These are phyloP conservation scores for Dendronephthya gigantea DNA, from an alignment of 64 coral and sea anemone genomes.

Conservation along the genomic window DNA sequence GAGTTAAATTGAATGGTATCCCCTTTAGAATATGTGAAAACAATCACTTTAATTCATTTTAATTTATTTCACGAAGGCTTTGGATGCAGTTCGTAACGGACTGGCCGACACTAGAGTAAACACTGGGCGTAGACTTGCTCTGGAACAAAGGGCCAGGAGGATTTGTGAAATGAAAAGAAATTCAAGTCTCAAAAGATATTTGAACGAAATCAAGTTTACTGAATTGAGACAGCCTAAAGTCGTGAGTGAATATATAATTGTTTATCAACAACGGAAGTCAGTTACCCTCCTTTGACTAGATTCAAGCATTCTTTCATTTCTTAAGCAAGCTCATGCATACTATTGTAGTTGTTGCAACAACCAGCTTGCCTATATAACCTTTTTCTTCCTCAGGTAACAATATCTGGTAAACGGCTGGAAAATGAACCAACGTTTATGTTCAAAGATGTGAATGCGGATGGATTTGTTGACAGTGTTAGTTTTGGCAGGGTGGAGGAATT, in stretches of 20 bases:
- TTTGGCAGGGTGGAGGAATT: slow-evolving; percentile 77
- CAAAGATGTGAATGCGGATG: slow-evolving; percentile 52
- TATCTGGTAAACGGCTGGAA: slow-evolving; percentile 61
- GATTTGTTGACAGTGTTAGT: slow-evolving; percentile 42
- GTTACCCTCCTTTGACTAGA: not conserved
- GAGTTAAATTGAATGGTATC: no score
- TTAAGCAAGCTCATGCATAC: no score
- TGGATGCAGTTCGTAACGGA: slow-evolving; percentile 38
- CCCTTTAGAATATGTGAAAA: not conserved
- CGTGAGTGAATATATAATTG: not conserved
- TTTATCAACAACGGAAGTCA: no score
- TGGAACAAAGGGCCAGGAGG: slow-evolving; percentile 68
- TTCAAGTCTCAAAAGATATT: not conserved
- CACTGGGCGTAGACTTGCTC: slow-evolving; percentile 63
- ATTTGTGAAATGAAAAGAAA: slow-evolving; percentile 53
- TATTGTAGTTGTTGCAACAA: not conserved
- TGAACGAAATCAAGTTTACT: not conserved
- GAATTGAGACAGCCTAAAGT: slow-evolving; percentile 17
- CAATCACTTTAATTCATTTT: not conserved
- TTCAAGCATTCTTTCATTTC: no score
- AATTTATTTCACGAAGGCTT: slow-evolving; percentile 37
- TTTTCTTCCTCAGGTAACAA: slow-evolving; percentile 54
- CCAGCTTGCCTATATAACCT: no score
- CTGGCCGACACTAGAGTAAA: slow-evolving; percentile 53
- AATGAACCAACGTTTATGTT: slow-evolving; percentile 57